Evolutionary conservation across 92 coral and sea anemone species (phyloP), one percentile per base, ranked within the genome.

Genomic region (Palythoa heliodiscus): DNA sequence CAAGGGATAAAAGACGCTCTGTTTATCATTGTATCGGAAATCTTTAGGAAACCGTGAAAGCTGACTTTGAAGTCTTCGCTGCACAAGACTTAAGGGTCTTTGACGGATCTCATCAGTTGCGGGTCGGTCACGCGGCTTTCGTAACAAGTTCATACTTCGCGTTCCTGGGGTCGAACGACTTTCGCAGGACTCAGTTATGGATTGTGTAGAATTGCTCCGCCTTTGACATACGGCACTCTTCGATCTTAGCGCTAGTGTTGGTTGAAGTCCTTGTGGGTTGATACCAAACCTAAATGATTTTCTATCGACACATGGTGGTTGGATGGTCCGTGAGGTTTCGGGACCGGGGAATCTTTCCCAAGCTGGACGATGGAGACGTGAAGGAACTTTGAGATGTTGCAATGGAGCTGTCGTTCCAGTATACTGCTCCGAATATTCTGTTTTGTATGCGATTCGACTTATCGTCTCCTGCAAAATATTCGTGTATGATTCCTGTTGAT

Each of bases 41-140:
- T 94, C 98, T 75, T 94, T 94, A 10, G 95, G 93, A 78, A 86
- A 92, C 77, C 98, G 75, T 22, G 98, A 94, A 20, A 90, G 78
- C 83, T 88, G 95, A 57, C 95, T 94, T 73, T 87, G 98, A 24
- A 91, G 81, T 64, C 98, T 93, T 69, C 93, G 87, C 37, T 93
- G 91, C 2, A 94, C 98, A 69, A 92, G 69, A 83, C 91, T 85
- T 64, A 83, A 92, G 8, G 95, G 93, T 71, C 90, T 87, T 61
- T 72, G 87, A 19, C 90, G 81, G 35, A 92, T 70, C n/a, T 94
- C 91, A 55, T 88, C 91, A 79, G 92, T 90, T 19, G 89, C 82
- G 40, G 92, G 89, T 70, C 95, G 86, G 55, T 83, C 84, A 17
- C 86, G 87, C 70, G 11, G 23, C 69, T 3, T 63, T 63, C 29